A percentile compares a stretch with the other conserved stretches of the same genome.
Conservation (phyloP, 2,797 vertebrate genomes). For the Vireo griseus region DNA sequence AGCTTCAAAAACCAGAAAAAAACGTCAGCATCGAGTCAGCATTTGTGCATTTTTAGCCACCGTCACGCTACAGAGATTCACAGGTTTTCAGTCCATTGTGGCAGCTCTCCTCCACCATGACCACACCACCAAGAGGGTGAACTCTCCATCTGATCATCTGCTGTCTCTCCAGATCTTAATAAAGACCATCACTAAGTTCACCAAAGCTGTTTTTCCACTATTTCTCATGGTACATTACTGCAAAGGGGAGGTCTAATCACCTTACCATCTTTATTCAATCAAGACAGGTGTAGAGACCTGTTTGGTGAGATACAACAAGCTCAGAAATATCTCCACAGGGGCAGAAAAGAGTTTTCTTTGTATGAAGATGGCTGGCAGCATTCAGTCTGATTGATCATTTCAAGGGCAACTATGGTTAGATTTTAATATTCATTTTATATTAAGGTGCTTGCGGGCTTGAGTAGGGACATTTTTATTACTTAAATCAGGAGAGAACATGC, state of each 20-base stretch:
- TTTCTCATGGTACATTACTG: neutral
- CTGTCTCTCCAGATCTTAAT: neutral
- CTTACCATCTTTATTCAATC: neutral
- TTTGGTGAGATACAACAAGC: neutral
- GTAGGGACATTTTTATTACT: conserved; percentile 2
- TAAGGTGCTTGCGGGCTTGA: neutral
- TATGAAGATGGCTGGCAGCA: neutral
- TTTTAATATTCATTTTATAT: conserved; percentile 42
- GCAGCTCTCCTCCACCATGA: neutral
- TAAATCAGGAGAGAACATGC: neutral
- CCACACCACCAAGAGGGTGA: neutral
- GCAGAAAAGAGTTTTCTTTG: neutral
- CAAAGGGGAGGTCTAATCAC: neutral
- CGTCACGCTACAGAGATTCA: neutral
- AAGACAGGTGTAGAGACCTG: neutral
- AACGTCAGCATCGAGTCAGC: neutral
- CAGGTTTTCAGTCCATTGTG: neutral
- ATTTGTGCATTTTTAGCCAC: neutral
- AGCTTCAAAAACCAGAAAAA: neutral
- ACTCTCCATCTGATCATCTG: neutral
- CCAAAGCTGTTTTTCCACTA: neutral
- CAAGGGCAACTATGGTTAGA: neutral
- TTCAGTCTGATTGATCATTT: conserved; percentile 7
- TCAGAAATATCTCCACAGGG: neutral
- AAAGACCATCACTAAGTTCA: neutral